Evolutionary conservation across 2,797 vertebrate species (phyloP), one percentile per base, ranked within the genome.

Genomic region (Paguma larvata): DNA sequence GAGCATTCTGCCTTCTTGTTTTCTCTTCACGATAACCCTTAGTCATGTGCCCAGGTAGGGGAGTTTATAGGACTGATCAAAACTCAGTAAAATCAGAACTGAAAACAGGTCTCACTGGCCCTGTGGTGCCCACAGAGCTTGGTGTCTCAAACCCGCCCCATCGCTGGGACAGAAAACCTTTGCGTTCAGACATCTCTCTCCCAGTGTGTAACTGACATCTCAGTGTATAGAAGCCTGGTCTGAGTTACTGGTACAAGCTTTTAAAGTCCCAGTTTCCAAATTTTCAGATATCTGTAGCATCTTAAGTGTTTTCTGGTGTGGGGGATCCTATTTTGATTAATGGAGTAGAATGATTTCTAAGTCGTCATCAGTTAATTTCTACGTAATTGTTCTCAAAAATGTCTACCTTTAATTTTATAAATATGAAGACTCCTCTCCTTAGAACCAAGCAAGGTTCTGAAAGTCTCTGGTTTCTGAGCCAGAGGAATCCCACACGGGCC

Each of bases 161-260:
- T 23, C 18, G 32, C 38, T 6, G 25, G 34, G 70, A 80, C 32
- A 8, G 4, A 44, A 72, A 38, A 56, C 38, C 85, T 85, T 15
- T 48, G 4, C 65, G 0, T 44, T 46, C 30, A 53, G 67, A 14
- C 48, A 3, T 19, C 63, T 38, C 18, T 38, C 53, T 77, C 30
- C 41, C 2, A 8, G 12, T 0, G 0, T 30, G 16, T 5, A 34
- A 5, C 18, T 1, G 16, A 1, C 9, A 6, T 5, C 59, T 78
- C 72, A 2, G 14, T 93, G 84, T 13, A 3, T 5, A 67, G 32
- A 75, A 67, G 11, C 53, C 78, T 68, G 25, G 7, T 78, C 62
- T 46, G 41, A 68, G 65, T 78, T 82, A 62, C 67, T 41, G 72
- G 15, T 85, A 46, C 10, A 84, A 1, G 0, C 3, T 46, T 89